Evolutionary conservation across 2,888 invertebrate species (phyloP), one percentile per base, ranked within the genome.

Genomic region (Dryobotodes eremita): DNA sequence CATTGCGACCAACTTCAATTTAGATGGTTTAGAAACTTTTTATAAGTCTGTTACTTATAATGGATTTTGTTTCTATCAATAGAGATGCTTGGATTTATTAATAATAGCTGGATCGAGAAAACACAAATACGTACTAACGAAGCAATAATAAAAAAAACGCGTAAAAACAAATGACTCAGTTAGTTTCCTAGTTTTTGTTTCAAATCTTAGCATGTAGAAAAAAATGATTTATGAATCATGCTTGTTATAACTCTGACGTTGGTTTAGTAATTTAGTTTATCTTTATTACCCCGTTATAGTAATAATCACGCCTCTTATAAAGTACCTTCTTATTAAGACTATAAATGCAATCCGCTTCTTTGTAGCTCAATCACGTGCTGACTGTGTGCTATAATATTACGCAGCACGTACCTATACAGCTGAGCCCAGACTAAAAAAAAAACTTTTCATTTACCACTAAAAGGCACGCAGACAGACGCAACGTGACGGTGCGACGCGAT

Each of bases 301-400:
- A 13, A 31, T 62, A 76, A 82, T 77, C 83, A 50, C 59, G 59
- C n/a, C 15, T 42, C 6, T 65, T 17, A 62, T 65, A 59, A 81
- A 82, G 20, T 46, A 59, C 57, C 36, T 42, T 48, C 23, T 20
- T 68, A 68, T 57, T 76, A 15, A 57, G 15, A n/a, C 42, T 72
- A 50, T 57, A 62, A 57, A 65, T 53, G 75, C 53, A 55, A 80
- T 68, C 31, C 31, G 26, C 36, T 65, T 65, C 59, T 57, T 76
- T 68, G 77, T 50, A 0, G 11, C 1, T 68, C 23, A 20, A 76
- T 62, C 61, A 80, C 13, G 48, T 61, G 36, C 3, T 36, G 7
- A 66, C 26, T 36, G 53, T 50, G 26, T 62, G 50, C 42, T 36
- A 48, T 71, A 20, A 48, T 26, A 55, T n/a, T 26, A 46, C 17